These are phyloP conservation scores for Oceanodroma tethys DNA, from an alignment of 2,113 vertebrate genomes.

Conservation along the genomic window DNA sequence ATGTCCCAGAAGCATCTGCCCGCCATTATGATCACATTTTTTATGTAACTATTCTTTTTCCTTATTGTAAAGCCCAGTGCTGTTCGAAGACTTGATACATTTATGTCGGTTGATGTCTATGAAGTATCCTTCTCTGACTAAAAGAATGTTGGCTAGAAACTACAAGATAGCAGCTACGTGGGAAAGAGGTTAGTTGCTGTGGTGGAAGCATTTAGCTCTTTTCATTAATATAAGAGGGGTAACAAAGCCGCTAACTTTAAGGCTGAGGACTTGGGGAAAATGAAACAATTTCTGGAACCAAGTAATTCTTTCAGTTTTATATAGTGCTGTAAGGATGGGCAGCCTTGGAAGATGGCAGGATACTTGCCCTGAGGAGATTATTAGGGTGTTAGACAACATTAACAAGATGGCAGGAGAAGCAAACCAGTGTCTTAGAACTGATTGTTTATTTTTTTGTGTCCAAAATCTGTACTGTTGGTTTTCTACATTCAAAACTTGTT, in stretches of 20 bases:
- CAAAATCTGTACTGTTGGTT: background rate
- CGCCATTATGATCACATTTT: background rate
- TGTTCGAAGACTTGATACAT: slow-evolving; percentile 85
- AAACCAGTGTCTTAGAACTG: background rate
- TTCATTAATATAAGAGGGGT: background rate
- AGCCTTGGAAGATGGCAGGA: background rate
- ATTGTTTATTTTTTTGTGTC: background rate
- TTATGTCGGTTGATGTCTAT: slow-evolving; percentile 79
- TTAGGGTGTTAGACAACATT: background rate
- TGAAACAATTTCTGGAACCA: background rate
- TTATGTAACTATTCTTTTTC: background rate
- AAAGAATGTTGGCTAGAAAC: slow-evolving; percentile 79
- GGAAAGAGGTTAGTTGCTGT: slow-evolving; percentile 82
- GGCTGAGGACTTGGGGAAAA: background rate
- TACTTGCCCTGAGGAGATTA: background rate
- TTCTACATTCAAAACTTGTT: background rate
- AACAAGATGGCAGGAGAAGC: background rate
- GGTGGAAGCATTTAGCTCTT: background rate
- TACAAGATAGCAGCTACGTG: slow-evolving; percentile 77
- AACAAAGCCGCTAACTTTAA: background rate
- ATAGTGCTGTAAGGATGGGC: background rate
- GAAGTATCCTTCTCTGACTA: slow-evolving; percentile 73
- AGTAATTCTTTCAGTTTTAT: background rate
- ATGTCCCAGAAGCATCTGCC: background rate
- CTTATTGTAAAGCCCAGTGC: slow-evolving; percentile 75